These are phyloP conservation scores for Drosophila sucinea DNA, from an alignment of 1,140 invertebrate genomes.

Conservation along the genomic window DNA sequence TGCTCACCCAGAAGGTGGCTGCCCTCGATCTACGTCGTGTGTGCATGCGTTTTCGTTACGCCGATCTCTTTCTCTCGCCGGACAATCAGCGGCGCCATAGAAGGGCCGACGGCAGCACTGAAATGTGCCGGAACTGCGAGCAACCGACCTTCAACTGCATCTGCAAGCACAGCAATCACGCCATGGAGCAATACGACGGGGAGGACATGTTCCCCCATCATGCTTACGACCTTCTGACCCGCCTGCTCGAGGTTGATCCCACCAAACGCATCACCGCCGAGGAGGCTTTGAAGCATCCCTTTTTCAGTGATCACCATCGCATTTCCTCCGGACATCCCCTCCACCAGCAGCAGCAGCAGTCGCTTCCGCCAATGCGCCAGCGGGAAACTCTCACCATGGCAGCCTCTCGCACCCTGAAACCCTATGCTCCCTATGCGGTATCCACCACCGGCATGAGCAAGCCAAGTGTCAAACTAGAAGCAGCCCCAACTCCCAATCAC, in stretches of 20 bases:
- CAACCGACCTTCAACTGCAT: constrained; percentile 73
- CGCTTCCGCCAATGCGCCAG: constrained; percentile 3
- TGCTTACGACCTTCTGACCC: constrained; percentile 99
- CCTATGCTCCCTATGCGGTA: constrained; percentile 17
- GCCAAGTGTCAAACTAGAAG: too few relatives aligned
- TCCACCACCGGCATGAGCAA: too few relatives aligned
- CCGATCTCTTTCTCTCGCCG: constrained; percentile 57
- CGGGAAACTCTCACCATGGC: constrained; percentile 33
- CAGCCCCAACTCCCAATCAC: too few relatives aligned
- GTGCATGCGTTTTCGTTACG: constrained; percentile 83
- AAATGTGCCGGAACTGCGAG: constrained; percentile 72
- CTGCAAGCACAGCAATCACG: constrained; percentile 59
- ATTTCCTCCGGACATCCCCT: constrained; percentile 38
- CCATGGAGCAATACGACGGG: constrained; percentile 57
- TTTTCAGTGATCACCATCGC: constrained; percentile 70
- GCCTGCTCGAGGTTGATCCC: constrained; percentile 99
- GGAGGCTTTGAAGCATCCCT: constrained; percentile 99
- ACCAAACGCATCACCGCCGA: constrained; percentile 98
- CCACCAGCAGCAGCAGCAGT: constrained; percentile 17
- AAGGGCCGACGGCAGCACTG: constrained; percentile 61
- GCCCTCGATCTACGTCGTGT: constrained; percentile 84
- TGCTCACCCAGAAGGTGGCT: constrained; percentile 84
- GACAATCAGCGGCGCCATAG: constrained; percentile 57
- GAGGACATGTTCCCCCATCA: constrained; percentile 68
- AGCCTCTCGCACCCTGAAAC: constrained; percentile 35